phyloP scores from a whole-genome alignment of 2,888 invertebrate genomes.

The Escarpia spicata region DNA sequence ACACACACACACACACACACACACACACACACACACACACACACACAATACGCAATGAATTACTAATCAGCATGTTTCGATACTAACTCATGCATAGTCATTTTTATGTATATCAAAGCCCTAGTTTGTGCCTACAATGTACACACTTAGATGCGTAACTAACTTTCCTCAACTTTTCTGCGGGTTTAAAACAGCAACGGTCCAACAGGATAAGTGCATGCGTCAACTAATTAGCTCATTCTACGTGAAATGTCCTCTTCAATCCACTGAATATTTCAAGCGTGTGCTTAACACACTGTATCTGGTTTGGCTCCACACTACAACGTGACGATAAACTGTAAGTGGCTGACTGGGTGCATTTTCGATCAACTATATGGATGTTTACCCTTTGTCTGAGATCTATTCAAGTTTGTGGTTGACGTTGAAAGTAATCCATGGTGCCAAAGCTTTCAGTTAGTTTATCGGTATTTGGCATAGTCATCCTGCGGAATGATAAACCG shows the following conservation, averaged over 20 bases:
- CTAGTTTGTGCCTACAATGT: too few relatives aligned
- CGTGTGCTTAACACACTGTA: neutral
- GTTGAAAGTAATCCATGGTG: neutral
- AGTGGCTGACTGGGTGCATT: too few relatives aligned
- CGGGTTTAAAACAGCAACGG: neutral
- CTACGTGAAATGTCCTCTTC: neutral
- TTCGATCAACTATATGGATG: too few relatives aligned
- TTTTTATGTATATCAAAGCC: too few relatives aligned
- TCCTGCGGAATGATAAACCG: neutral
- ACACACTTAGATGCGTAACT: neutral
- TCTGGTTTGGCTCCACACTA: neutral
- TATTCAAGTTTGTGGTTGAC: neutral
- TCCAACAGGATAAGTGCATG: neutral
- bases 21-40: too few relatives aligned
- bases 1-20: too few relatives aligned
- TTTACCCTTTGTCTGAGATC: too few relatives aligned
- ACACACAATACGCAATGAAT: too few relatives aligned
- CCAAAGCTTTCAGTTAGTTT: neutral
- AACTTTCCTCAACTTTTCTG: neutral
- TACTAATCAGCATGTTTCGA: too few relatives aligned
- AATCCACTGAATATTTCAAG: neutral
- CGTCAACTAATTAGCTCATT: neutral
- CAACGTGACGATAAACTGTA: too few relatives aligned
- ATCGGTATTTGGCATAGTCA: neutral
- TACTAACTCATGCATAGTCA: too few relatives aligned